Evolutionary conservation across 1,140 invertebrate genomes (phyloP).

Genomic region (Heliconius eleuchia): DNA sequence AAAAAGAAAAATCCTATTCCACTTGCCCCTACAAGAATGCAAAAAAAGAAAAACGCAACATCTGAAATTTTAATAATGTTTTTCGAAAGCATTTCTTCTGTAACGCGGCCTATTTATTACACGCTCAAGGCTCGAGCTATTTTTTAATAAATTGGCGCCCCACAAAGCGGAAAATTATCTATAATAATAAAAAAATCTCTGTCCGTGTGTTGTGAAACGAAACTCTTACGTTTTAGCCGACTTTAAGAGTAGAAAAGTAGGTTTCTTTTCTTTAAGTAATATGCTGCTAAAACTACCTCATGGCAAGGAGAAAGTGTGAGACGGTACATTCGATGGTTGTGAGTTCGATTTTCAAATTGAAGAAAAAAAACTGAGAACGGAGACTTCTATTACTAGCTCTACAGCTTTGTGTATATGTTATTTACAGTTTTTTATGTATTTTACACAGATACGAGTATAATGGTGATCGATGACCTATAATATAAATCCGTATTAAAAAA

Average conservation of each 20-base stretch:
- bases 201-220: constrained; percentile 16
- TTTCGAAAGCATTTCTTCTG: neutral
- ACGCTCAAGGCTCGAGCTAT: constrained; percentile 24
- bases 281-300: neutral
- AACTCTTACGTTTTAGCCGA: constrained; percentile 26
- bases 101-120: constrained; percentile 16
- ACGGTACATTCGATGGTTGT: no score
- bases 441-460: no score
- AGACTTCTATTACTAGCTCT: no score
- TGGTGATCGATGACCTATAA: no score
- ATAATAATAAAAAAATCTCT: constrained; percentile 29
- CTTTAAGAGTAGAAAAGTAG: neutral
- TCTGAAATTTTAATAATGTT: constrained; percentile 5
- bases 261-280: constrained; percentile 15
- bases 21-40: no score
- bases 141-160: constrained; percentile 37
- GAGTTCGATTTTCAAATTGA: no score
- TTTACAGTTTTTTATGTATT: no score
- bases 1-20: no score
- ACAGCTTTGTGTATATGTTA: no score
- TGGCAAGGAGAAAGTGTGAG: no score
- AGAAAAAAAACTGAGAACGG: no score
- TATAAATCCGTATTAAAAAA: no score
- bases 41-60: neutral
- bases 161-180: constrained; percentile 40